phyloP scores from a whole-genome alignment of 2,113 vertebrate species.

The Canis aureus region DNA sequence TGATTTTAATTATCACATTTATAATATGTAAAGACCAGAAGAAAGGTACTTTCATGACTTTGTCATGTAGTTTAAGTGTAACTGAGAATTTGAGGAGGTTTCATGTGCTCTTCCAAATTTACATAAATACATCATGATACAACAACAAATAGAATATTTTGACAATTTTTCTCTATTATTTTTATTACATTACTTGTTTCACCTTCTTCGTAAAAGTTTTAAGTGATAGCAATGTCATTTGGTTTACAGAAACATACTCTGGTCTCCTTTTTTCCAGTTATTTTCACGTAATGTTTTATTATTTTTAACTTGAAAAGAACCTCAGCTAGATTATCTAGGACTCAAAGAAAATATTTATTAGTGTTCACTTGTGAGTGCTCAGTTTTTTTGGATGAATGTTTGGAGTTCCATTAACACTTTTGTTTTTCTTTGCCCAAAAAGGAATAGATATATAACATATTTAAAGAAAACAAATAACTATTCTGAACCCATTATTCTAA shows the following conservation, averaged over 20 bases:
- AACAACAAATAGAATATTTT: slow-evolving; percentile 5
- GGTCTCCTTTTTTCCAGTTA: background rate
- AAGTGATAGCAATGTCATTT: background rate
- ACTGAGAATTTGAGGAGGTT: background rate
- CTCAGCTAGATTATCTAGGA: background rate
- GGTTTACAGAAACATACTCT: background rate
- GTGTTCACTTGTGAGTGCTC: background rate
- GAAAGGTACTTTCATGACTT: background rate
- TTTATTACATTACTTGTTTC: background rate
- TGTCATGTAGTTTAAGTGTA: background rate
- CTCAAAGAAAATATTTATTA: background rate
- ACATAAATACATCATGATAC: background rate
- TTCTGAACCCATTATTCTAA: background rate
- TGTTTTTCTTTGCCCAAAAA: background rate
- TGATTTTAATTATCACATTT: background rate
- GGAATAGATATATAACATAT: background rate
- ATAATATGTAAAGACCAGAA: background rate
- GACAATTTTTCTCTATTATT: background rate
- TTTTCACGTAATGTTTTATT: background rate
- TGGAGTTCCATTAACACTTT: background rate
- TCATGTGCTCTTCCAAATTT: background rate
- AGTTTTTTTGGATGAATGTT: background rate
- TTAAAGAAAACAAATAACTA: background rate
- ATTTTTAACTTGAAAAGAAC: background rate
- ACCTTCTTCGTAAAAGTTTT: background rate